Evolutionary conservation across 2,113 vertebrate genomes (phyloP), one percentile per base, ranked within the genome.

Genomic region (Lepus timidus): DNA sequence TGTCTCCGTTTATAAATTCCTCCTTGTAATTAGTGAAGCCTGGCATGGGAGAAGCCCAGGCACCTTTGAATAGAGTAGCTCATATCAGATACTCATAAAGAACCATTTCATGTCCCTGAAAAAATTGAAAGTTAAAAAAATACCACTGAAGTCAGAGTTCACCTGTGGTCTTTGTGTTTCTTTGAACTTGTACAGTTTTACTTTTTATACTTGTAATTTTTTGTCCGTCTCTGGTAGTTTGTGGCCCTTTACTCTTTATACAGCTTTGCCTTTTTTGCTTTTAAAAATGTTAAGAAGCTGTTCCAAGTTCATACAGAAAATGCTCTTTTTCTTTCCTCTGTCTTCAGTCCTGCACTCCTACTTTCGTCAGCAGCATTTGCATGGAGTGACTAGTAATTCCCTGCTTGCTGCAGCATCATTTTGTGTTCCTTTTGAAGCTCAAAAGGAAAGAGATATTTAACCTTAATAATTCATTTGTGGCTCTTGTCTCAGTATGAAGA

Each of bases 181-280:
- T 84, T 96, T 95, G 36, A 22, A 65, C 52, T 71, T 93, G 19
- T 52, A 36, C 22, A 17, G 39, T 86, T 89, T 89, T 68, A 74
- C 67, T 90, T 75, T 74, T 64, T 76, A 3, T 92, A 36, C 10
- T 88, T 90, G 20, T 73, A 73, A 68, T 78, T 93, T n/a, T 74
- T 78, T 62, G 5, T 74, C 44, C 62, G 22, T 93, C 29, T 67
- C 23, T 90, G n/a, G 8, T 84, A 31, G 79, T 79, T 16, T 83
- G 2, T 94, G 71, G 79, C 25, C 27, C 39, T 52, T 95, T 93
- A 85, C 2, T 79, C 19, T 85, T 76, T 91, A 33, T 12, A 73
- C 4, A 83, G n/a, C 27, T 91, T 95, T 93, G 33, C 51, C 36
- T 74, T 62, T 94, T 95, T 82, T 84, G 22, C 58, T 88, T 65